These are phyloP conservation scores for Tethya wilhelma DNA, from an alignment of 37 sponge, comb jelly and placozoan species.

Conservation along the genomic window DNA sequence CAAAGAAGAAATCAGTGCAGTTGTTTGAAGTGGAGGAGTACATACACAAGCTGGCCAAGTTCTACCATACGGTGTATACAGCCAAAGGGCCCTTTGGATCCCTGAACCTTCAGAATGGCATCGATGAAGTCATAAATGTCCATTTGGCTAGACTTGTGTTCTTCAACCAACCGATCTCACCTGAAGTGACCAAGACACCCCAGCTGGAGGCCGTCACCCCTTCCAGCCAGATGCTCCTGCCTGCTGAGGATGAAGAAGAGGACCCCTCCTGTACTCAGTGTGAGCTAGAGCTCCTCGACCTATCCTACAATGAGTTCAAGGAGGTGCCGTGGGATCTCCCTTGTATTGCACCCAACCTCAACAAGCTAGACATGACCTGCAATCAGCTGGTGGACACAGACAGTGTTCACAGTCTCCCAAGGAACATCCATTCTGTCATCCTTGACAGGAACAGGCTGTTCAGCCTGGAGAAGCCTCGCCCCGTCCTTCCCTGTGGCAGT, in stretches of 20 bases:
- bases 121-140: conserved; percentile 29
- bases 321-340: conserved; percentile 68
- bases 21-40: conserved; percentile 11
- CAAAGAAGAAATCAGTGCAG: neutral
- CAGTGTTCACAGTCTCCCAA: conserved; percentile 59
- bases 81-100: neutral
- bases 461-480: neutral
- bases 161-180: neutral
- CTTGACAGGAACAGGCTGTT: conserved; percentile 30
- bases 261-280: neutral
- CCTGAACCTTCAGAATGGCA: neutral
- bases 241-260: conserved; percentile 26
- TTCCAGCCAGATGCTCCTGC: neutral
- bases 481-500: conserved; percentile 38
- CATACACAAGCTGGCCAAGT: conserved; percentile 18
- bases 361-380: conserved; percentile 42
- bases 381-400: conserved; percentile 39
- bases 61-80: conserved; percentile 21
- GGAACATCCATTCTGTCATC: conserved; percentile 4
- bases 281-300: conserved; percentile 49
- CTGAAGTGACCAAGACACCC: neutral
- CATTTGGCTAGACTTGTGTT: conserved; percentile 4
- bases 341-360: conserved; percentile 77
- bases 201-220: neutral
- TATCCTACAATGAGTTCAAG: conserved; percentile 67